phyloP scores from a whole-genome alignment of 2,797 vertebrate genomes.

The Liasis olivaceus region DNA sequence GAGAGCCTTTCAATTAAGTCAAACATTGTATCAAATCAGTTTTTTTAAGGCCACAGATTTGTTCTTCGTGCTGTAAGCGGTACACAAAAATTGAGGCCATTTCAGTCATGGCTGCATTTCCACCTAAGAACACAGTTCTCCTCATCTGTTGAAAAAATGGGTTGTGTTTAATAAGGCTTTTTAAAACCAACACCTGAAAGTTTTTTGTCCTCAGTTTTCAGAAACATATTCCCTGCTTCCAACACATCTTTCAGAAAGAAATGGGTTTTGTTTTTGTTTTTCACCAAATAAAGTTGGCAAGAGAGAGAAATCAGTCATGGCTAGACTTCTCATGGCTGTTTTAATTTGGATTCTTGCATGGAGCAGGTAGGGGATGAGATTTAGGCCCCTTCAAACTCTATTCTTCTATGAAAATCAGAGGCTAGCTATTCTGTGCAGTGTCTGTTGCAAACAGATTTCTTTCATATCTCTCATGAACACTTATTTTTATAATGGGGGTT shows the following conservation, averaged over 20 bases:
- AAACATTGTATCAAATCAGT: not conserved
- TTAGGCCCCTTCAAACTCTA: not conserved
- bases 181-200: not conserved
- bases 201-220: not conserved
- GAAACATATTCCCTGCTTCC: not conserved
- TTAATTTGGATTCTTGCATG: not conserved
- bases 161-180: not conserved
- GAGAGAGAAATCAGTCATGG: not conserved
- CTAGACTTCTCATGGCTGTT: not conserved
- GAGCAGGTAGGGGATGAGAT: not conserved
- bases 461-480: not conserved
- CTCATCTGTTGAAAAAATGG: not conserved
- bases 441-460: not conserved
- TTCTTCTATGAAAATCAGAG: not conserved
- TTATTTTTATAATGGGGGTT: not conserved
- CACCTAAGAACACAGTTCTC: not conserved
- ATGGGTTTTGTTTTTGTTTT: not conserved
- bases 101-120: not conserved
- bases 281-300: not conserved
- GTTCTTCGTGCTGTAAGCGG: not conserved
- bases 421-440: not conserved
- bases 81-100: not conserved
- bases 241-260: not conserved
- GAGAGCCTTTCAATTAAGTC: not conserved
- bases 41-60: not conserved